Evolutionary conservation across 2,888 invertebrate genomes (phyloP).

Genomic region (Bombyx huttoni): DNA sequence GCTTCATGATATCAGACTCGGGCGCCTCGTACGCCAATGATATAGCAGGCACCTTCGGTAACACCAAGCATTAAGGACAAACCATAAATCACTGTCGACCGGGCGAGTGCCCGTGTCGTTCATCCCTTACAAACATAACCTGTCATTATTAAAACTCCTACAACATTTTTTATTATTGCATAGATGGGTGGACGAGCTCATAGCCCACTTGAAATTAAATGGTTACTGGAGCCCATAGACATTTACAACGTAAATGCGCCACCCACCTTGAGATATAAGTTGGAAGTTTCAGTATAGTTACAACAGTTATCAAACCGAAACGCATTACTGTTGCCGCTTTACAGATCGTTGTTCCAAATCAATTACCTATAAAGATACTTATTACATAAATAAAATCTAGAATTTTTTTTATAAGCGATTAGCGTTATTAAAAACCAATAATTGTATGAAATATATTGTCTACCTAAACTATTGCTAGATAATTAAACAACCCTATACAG

Average conservation of each 20-base stretch:
- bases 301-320: too few species aligned
- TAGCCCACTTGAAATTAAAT: too few species aligned
- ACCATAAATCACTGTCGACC: conserved; percentile 29
- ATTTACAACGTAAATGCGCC: too few species aligned
- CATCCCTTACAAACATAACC: conserved; percentile 34
- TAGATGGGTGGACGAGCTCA: too few species aligned
- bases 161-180: too few species aligned
- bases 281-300: too few species aligned
- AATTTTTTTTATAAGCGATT: too few species aligned
- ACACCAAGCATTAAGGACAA: conserved; percentile 70
- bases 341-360: conserved; percentile 14
- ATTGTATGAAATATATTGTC: conserved; percentile 42
- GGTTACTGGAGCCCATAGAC: too few species aligned
- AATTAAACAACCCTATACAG: conserved; percentile 52
- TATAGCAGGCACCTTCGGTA: conserved; percentile 95
- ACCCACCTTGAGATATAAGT: too few species aligned
- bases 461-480: conserved; percentile 38
- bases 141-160: conserved; percentile 1
- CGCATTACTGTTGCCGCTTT: too few species aligned
- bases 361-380: conserved; percentile 15
- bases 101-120: conserved; percentile 16
- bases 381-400: conserved; percentile 9
- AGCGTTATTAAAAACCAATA: conserved; percentile 24
- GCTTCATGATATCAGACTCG: conserved; percentile 99
- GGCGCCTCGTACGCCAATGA: conserved; percentile 99